Conservation (phyloP, 1,140 invertebrate species). For the Lycorma delicatula region DNA sequence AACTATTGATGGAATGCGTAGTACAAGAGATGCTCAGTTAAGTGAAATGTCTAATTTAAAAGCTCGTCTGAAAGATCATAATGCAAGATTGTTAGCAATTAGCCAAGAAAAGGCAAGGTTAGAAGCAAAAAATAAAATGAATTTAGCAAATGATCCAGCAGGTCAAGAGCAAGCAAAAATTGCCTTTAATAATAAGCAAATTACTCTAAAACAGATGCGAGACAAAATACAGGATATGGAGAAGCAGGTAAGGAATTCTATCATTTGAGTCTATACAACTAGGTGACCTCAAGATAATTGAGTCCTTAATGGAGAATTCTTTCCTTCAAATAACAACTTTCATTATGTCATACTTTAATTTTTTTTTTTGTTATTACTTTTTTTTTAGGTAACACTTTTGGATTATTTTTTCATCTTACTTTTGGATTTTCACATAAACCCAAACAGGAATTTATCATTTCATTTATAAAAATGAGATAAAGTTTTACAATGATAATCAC, state of each 20-base stretch:
- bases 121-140: conserved; percentile 63
- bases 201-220: conserved; percentile 74
- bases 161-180: conserved; percentile 57
- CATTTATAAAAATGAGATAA: too few species aligned
- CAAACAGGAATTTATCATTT: too few species aligned
- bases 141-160: conserved; percentile 46
- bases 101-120: conserved; percentile 77
- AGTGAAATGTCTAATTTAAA: conserved; percentile 80
- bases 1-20: conserved; percentile 92
- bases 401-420: too few species aligned
- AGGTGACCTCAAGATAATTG: background rate
- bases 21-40: conserved; percentile 80
- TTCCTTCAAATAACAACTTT: background rate
- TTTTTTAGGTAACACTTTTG: background rate
- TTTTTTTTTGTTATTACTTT: too few species aligned
- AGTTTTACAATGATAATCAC: too few species aligned
- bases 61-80: conserved; percentile 73
- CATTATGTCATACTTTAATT: too few species aligned
- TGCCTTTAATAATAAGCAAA: conserved; percentile 70
- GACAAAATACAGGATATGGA: conserved; percentile 60
- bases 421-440: too few species aligned
- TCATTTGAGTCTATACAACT: background rate
- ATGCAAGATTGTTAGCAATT: conserved; percentile 52
- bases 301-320: background rate
- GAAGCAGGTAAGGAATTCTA: conserved; percentile 50